phyloP scores from a whole-genome alignment of 1,140 invertebrate species.

The Scaptomyza graminum region DNA sequence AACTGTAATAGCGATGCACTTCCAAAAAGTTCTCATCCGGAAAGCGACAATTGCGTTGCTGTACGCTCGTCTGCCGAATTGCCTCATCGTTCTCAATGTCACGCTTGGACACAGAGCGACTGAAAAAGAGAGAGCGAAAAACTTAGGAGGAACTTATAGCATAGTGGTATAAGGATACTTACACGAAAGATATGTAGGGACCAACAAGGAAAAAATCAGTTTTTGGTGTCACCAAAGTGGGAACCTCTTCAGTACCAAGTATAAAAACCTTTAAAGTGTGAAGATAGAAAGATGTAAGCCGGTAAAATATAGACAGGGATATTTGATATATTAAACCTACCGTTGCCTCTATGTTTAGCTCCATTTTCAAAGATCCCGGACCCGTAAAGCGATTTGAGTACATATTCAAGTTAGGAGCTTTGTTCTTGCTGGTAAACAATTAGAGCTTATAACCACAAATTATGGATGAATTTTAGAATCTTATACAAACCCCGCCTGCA shows the following conservation, averaged over 20 bases:
- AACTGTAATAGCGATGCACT: slow-evolving; percentile 87
- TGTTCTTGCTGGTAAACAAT: slow-evolving; percentile 45
- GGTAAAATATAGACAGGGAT: no score
- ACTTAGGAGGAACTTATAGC: neutral
- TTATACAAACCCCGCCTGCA: slow-evolving; percentile 84
- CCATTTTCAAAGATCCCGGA: slow-evolving; percentile 85
- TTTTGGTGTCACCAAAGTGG: slow-evolving; percentile 86
- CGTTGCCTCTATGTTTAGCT: slow-evolving; percentile 85
- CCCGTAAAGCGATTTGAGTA: slow-evolving; percentile 85
- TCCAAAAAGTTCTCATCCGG: slow-evolving; percentile 87
- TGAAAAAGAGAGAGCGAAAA: slow-evolving; percentile 42
- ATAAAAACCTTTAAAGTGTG: slow-evolving; percentile 85
- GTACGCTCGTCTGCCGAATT: slow-evolving; percentile 85
- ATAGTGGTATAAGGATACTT: slow-evolving; percentile 23
- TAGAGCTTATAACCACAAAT: neutral
- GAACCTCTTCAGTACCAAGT: slow-evolving; percentile 87
- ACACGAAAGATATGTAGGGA: slow-evolving; percentile 85
- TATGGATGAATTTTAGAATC: neutral
- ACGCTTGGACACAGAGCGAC: slow-evolving; percentile 85
- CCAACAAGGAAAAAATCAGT: slow-evolving; percentile 85
- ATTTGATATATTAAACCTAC: slow-evolving; percentile 58
- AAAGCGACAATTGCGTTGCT: slow-evolving; percentile 87
- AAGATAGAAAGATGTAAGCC: no score
- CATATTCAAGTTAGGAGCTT: slow-evolving; percentile 70
- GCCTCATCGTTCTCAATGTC: slow-evolving; percentile 87